phyloP scores from a whole-genome alignment of 2,113 vertebrate genomes.

The Lasiurus borealis region DNA sequence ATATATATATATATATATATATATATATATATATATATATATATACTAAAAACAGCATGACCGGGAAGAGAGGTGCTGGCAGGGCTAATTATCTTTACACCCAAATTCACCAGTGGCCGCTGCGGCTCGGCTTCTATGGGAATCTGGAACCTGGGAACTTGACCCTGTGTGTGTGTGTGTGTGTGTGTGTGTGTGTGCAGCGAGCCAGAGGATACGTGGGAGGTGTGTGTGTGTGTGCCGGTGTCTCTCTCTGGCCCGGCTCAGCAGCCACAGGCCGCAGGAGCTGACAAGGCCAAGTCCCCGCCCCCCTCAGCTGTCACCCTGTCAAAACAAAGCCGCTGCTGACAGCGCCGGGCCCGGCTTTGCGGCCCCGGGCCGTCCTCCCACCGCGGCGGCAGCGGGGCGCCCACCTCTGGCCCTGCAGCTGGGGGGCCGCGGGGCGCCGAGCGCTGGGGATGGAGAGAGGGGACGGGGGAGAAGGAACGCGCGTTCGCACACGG shows the following conservation, averaged over 20 bases:
- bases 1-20: no score
- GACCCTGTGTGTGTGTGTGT: not conserved
- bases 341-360: conserved; percentile 65
- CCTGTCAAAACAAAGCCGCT: conserved; percentile 90
- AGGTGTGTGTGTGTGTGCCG: conserved; percentile 34
- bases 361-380: no score
- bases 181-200: no score
- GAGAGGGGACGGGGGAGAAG: not conserved
- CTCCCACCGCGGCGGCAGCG: not conserved
- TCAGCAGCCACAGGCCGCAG: conserved; percentile 72
- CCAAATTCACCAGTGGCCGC: not conserved
- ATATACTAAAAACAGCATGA: not conserved
- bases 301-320: conserved; percentile 93
- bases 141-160: not conserved
- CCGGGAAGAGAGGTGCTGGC: not conserved
- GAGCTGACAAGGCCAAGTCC: conserved; percentile 80
- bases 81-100: not conserved
- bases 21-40: no score
- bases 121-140: not conserved
- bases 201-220: not conserved
- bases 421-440: not conserved
- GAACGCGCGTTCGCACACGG: not conserved
- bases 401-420: conserved; percentile 15
- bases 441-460: not conserved
- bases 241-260: not conserved